These are phyloP conservation scores for Nasonovia ribisnigri DNA, from an alignment of 2,888 invertebrate genomes.

Conservation along the genomic window DNA sequence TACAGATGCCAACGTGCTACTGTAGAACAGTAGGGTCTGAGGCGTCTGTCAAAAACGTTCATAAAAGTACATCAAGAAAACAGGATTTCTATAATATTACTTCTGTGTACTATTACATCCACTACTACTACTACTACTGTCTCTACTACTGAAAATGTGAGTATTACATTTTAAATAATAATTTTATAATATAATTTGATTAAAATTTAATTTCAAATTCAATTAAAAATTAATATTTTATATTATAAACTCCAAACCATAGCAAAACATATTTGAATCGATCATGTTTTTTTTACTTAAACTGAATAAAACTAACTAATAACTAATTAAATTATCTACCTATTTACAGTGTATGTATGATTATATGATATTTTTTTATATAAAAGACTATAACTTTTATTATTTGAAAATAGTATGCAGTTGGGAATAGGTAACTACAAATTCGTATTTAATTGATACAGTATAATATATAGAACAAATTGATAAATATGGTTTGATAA, in stretches of 20 bases:
- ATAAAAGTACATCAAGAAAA: background rate
- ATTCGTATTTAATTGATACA: background rate
- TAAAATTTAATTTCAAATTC: background rate
- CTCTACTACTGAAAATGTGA: background rate
- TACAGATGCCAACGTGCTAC: constrained; percentile 55
- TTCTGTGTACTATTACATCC: background rate
- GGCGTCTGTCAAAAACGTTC: constrained; percentile 27
- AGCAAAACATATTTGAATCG: background rate
- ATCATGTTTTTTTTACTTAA: background rate
- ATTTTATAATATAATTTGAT: background rate
- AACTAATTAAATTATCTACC: background rate
- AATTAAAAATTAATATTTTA: background rate
- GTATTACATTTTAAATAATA: constrained; percentile 25
- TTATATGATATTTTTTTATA: no score
- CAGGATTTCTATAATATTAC: background rate
- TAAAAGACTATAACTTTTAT: background rate
- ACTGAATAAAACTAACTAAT: background rate
- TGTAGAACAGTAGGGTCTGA: constrained; percentile 1
- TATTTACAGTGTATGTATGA: no score
- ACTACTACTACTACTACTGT: background rate
- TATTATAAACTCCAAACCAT: background rate
- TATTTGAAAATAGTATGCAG: background rate
- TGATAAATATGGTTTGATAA: background rate
- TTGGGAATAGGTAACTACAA: background rate
- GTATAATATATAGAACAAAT: background rate